Conservation (phyloP, 2,797 vertebrate genomes). For the Esox masquinongy region DNA sequence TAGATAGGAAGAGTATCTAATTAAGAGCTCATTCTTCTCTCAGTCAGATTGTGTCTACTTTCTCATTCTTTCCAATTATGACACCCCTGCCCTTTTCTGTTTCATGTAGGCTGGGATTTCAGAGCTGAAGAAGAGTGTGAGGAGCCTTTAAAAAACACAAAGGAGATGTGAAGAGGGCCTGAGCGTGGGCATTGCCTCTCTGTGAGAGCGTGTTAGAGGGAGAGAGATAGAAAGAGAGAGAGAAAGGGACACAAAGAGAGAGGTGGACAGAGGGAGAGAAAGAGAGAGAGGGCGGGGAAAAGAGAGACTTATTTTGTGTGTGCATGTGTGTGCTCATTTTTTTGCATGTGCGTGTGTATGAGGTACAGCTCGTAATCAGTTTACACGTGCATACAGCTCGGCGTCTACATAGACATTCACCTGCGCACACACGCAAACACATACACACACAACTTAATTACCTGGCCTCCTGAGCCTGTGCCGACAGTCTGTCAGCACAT, state of each 20-base stretch:
- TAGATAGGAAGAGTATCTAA: slow-evolving; percentile 68
- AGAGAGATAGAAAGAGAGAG: neutral
- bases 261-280: neutral
- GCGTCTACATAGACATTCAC: neutral
- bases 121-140: slow-evolving; percentile 49
- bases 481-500: slow-evolving; percentile 11
- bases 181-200: slow-evolving; percentile 42
- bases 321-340: slow-evolving; percentile 11
- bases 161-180: slow-evolving; percentile 47
- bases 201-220: slow-evolving; percentile 6
- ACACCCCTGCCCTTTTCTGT: slow-evolving; percentile 54
- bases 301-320: slow-evolving; percentile 34
- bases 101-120: slow-evolving; percentile 55
- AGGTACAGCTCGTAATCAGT: slow-evolving; percentile 19
- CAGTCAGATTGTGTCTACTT: slow-evolving; percentile 53
- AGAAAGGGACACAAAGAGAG: neutral
- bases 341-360: slow-evolving; percentile 11
- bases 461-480: slow-evolving; percentile 6
- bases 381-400: neutral
- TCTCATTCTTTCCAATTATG: slow-evolving; percentile 61
- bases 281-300: slow-evolving; percentile 37
- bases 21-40: slow-evolving; percentile 69
- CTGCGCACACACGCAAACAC: neutral
- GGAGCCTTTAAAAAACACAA: slow-evolving; percentile 58
- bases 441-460: slow-evolving; percentile 30